Conservation (phyloP, 2,888 invertebrate species). For the Branchipolynoe longqiensis region DNA sequence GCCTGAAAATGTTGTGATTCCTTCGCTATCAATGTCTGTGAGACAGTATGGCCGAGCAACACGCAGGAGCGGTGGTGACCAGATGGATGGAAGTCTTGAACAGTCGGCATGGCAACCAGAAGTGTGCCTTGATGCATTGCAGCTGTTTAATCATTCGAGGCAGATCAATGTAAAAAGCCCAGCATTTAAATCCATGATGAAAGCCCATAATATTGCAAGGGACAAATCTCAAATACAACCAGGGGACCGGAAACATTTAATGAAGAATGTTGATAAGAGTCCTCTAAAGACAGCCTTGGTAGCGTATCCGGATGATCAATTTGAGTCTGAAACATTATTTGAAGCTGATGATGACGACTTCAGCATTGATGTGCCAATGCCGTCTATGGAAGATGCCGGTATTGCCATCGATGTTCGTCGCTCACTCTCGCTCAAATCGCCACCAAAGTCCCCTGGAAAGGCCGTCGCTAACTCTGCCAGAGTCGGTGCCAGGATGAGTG, state of each 20-base stretch:
- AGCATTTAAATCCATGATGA: no score
- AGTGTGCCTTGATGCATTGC: background rate
- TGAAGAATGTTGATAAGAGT: background rate
- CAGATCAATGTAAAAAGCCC: no score
- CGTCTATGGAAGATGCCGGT: constrained; percentile 40
- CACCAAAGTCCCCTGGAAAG: background rate
- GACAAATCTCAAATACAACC: no score
- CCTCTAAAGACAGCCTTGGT: background rate
- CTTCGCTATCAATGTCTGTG: no score
- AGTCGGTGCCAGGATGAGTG: background rate
- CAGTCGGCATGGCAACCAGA: background rate
- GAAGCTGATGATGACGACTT: constrained; percentile 45
- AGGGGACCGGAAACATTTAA: no score
- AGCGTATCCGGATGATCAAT: background rate
- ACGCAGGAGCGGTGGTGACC: no score
- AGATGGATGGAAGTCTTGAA: background rate
- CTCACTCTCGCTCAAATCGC: no score
- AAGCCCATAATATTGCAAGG: no score
- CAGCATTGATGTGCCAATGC: constrained; percentile 27
- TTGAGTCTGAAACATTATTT: background rate
- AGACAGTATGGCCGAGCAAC: no score
- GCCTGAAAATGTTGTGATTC: no score
- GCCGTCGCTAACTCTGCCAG: background rate
- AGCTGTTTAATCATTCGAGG: no score
- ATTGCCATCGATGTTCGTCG: background rate